Evolutionary conservation across 2,888 invertebrate genomes (phyloP), one percentile per base, ranked within the genome.

Genomic region (Agonopterix heracliana): DNA sequence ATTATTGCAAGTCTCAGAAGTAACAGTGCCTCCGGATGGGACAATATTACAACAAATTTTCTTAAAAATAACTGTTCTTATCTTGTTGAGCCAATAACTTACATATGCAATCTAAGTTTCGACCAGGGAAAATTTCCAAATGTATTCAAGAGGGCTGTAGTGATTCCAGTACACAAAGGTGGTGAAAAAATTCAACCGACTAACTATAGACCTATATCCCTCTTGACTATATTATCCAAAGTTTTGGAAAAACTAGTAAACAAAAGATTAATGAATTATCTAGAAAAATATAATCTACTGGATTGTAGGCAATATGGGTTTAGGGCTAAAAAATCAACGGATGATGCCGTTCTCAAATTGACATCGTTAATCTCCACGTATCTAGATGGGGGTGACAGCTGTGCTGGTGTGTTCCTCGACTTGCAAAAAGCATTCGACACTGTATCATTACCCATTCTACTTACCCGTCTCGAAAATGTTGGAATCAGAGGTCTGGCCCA

Each of bases 201-300:
- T 10, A 51, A 51, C n/a, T 49, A 49, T 36, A 49, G 51, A 14
- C 51, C 51, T 1, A 52, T 52, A 11, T 55, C 51, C 9, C 34
- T 55, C 2, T n/a, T n/a, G n/a, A n/a, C n/a, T n/a, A n/a, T n/a
- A n/a, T n/a, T n/a, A n/a, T n/a, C n/a, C n/a, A n/a, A n/a, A n/a
- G n/a, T n/a, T n/a, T n/a, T n/a, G n/a, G n/a, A n/a, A n/a, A n/a
- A n/a, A n/a, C n/a, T n/a, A n/a, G n/a, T n/a, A n/a, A n/a, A n/a
- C n/a, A n/a, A n/a, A n/a, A n/a, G n/a, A n/a, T n/a, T n/a, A n/a
- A n/a, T n/a, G n/a, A n/a, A n/a, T n/a, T n/a, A n/a, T n/a, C n/a
- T n/a, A n/a, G n/a, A n/a, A n/a, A n/a, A 13, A 50, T 0, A 50
- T 34, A 41, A 44, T n/a, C 14, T 54, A n/a, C 10, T 54, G 2